Conservation (phyloP, 2,797 vertebrate species). For the Gadopsis bispinosus region DNA sequence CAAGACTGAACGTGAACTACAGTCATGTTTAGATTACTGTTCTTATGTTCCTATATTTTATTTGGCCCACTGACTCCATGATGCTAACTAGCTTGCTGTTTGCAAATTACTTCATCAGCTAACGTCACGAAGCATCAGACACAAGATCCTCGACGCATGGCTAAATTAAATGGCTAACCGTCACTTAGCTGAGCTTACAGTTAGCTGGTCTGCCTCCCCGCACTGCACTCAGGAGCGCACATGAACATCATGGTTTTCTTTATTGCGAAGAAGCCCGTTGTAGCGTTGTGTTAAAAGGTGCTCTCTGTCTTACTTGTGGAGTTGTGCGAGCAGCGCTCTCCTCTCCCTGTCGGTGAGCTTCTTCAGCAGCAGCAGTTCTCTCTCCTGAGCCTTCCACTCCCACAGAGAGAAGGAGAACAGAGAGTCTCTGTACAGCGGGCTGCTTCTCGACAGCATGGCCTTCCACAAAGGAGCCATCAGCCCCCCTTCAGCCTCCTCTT, state of each 20-base stretch:
- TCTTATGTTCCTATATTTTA: too few relatives aligned
- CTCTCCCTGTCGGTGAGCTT: constrained; percentile 80
- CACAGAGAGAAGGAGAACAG: constrained; percentile 87
- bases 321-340: constrained; percentile 73
- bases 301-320: constrained; percentile 80
- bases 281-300: neutral
- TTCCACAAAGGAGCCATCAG: constrained; percentile 87
- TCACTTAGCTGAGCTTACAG: too few relatives aligned
- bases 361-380: constrained; percentile 82
- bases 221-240: too few relatives aligned
- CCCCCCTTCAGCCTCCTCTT: neutral
- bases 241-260: neutral
- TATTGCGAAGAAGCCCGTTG: neutral
- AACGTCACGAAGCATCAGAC: too few relatives aligned
- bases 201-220: too few relatives aligned
- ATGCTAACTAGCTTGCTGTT: too few relatives aligned
- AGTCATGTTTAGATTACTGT: too few relatives aligned
- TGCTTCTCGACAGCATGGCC: constrained; percentile 85
- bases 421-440: constrained; percentile 84
- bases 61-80: too few relatives aligned
- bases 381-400: constrained; percentile 84
- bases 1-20: too few relatives aligned
- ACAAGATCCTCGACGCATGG: too few relatives aligned
- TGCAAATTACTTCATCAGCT: too few relatives aligned
- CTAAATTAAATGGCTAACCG: too few relatives aligned